Conservation (phyloP, 2,113 vertebrate species). For the Psettodes erumei region DNA sequence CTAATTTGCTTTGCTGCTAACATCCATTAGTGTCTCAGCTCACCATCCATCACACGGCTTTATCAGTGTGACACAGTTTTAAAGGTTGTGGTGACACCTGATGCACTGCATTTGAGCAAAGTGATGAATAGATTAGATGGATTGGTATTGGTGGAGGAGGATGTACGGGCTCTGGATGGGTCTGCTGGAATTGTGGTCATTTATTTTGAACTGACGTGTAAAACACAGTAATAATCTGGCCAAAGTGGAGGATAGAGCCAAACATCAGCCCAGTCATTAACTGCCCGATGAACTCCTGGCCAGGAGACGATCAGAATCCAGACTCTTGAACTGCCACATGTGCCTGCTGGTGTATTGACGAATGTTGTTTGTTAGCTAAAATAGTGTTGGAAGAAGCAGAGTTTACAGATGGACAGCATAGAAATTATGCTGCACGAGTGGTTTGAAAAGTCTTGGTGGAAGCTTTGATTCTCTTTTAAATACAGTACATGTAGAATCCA, state of each 20-base stretch:
- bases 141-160: neutral
- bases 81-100: constrained; percentile 4
- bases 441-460: neutral
- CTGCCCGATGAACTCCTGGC: too few species aligned
- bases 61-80: neutral
- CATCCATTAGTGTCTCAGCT: constrained; percentile 33
- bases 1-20: constrained; percentile 38
- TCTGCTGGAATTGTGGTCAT: neutral
- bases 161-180: neutral
- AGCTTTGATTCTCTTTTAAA: neutral
- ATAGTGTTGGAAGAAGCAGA: neutral
- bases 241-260: neutral
- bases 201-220: neutral
- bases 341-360: neutral
- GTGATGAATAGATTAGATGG: constrained; percentile 5
- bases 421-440: neutral
- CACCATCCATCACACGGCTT: neutral
- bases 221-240: too few species aligned
- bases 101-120: neutral
- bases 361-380: constrained; percentile 1
- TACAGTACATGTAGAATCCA: neutral
- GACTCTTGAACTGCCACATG: neutral
- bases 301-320: neutral
- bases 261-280: neutral
- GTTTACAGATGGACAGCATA: neutral